A percentile compares a stretch with the other conserved stretches of the same genome.
These are phyloP conservation scores for Teleopsis dalmanni DNA, from an alignment of 1,140 invertebrate genomes.

Conservation along the genomic window DNA sequence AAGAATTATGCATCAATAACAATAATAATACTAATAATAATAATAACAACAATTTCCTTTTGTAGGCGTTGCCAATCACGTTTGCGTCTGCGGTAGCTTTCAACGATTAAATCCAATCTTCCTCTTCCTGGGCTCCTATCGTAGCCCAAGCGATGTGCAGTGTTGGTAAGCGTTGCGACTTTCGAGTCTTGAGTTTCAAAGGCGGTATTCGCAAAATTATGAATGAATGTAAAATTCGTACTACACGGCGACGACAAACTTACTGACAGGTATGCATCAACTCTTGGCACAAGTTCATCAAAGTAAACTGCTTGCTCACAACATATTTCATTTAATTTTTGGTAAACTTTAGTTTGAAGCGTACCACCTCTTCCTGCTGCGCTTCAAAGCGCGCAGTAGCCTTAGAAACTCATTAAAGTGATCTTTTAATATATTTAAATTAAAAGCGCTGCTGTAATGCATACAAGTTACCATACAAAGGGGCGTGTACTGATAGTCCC, in stretches of 20 bases:
- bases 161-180: slow-evolving; percentile 25
- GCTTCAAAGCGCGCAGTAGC: neutral
- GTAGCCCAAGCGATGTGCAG: slow-evolving; percentile 17
- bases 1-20: too few species aligned
- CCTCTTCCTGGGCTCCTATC: too few species aligned
- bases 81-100: neutral
- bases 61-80: slow-evolving; percentile 1
- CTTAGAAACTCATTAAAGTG: slow-evolving; percentile 14
- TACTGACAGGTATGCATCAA: slow-evolving; percentile 13
- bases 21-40: too few species aligned
- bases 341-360: too few species aligned
- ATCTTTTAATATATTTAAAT: slow-evolving; percentile 14
- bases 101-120: too few species aligned
- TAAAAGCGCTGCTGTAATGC: neutral
- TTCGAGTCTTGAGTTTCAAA: neutral
- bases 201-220: neutral
- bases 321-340: too few species aligned
- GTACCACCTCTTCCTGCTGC: too few species aligned
- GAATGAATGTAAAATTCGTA: neutral
- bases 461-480: neutral
- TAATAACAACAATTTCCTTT: too few species aligned
- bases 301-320: neutral
- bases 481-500: slow-evolving; percentile 6
- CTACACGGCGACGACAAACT: too few species aligned
- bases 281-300: slow-evolving; percentile 39